Evolutionary conservation across 2,888 invertebrate species (phyloP).

Genomic region (Ellobium chinense): DNA sequence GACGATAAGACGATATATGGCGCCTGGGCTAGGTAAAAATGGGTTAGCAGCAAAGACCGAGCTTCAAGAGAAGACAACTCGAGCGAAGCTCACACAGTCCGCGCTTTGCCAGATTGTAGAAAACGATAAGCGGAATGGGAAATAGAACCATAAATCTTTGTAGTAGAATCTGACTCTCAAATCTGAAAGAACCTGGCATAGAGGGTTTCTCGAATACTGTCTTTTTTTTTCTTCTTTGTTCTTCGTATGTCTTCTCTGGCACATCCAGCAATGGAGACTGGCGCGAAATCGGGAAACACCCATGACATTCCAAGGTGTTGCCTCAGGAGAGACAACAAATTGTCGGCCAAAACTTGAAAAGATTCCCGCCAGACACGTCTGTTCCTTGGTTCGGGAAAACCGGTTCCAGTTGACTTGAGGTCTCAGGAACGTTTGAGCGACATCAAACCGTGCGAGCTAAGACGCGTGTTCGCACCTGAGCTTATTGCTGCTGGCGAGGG

Average conservation of each 20-base stretch:
- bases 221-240: background rate
- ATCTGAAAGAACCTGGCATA: conserved; percentile 14
- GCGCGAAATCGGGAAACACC: background rate
- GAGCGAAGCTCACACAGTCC: background rate
- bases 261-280: too few relatives aligned
- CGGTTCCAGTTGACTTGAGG: conserved; percentile 5
- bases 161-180: conserved; percentile 19
- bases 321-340: background rate
- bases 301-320: background rate
- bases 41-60: background rate
- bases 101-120: background rate
- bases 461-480: background rate
- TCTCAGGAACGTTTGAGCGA: background rate
- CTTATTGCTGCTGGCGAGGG: too few relatives aligned
- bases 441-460: too few relatives aligned
- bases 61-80: conserved; percentile 1
- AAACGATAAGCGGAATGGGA: conserved; percentile 18
- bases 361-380: background rate
- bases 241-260: background rate
- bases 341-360: background rate
- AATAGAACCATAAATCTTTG: conserved; percentile 29
- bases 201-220: background rate
- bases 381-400: background rate
- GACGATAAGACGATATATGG: conserved; percentile 12
- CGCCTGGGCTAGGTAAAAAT: conserved; percentile 23